Base-by-base conservation (phyloP, 1,140 invertebrate genomes). In the Pollicipes pollicipes region DNA sequence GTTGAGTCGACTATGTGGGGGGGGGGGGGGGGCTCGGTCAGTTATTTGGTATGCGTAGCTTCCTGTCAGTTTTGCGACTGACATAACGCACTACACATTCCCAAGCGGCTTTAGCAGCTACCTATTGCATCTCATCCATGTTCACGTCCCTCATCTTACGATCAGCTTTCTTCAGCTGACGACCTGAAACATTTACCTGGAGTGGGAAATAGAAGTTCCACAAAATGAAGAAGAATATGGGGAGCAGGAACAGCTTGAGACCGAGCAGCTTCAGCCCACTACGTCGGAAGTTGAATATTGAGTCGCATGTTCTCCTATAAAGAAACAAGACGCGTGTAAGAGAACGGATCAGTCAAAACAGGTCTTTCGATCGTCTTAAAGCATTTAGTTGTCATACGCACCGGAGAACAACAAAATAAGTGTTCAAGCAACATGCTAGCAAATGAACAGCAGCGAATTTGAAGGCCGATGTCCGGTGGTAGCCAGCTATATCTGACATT, bases 121-220 rank as follows among this genome's bases (percentile, higher is more conserved):
- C 45, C n/a, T n/a, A n/a, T n/a, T n/a, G n/a, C n/a, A n/a, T n/a
- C n/a, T n/a, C 16, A 70, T 0, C 32, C 13, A n/a, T 17, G 28
- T 0, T 17, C 35, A 35, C 6, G 6, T 35, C 35, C 6, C 17
- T 35, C 17, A 35, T 35, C 35, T 35, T 35, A 8, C 35, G 6
- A 35, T 6, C 35, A 6, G 17, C 35, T 8, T 8, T 35, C 6
- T 8, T 6, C 35, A n/a, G 35, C 35, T 8, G 35, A 35, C 6
- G 35, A 35, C 6, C 6, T 6, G 6, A 17, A 35, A 35, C 35
- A 27, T 69, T 68, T 32, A 75, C 75, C 73, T 74, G 66, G 0
- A 74, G 70, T 3, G 75, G 77, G 72, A 84, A 87, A 76, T 93
- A 95, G 73, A 94, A 89, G 10, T 88, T 79, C 84, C 89, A 93